phyloP scores from a whole-genome alignment of 2,113 vertebrate species.

The Podilymbus podiceps region DNA sequence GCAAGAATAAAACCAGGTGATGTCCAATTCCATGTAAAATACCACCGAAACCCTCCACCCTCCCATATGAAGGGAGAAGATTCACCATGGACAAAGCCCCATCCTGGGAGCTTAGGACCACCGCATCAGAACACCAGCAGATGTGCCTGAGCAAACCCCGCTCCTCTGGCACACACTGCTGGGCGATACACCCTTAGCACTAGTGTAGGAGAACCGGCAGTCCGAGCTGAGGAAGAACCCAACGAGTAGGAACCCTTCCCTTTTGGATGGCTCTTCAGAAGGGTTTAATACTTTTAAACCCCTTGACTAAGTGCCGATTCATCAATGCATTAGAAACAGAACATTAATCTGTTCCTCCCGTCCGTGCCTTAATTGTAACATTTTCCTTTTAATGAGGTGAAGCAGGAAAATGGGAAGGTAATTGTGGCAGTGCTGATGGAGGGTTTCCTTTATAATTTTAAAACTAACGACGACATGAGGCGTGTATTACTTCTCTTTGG shows the following conservation, averaged over 20 bases:
- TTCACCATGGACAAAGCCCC: not conserved
- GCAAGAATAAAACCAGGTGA: not conserved
- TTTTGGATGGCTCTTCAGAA: not conserved
- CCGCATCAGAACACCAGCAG: not conserved
- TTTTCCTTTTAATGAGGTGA: slow-evolving; percentile 55
- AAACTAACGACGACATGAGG: not conserved
- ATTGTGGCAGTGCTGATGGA: not conserved
- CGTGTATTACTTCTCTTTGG: not conserved
- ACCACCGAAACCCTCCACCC: not conserved
- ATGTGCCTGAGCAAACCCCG: fast-evolving
- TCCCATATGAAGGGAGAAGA: not conserved
- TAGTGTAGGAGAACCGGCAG: not conserved
- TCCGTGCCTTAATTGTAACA: slow-evolving; percentile 29
- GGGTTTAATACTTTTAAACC: not conserved
- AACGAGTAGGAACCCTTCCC: not conserved
- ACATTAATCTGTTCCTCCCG: slow-evolving; percentile 48
- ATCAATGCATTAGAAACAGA: slow-evolving; percentile 59
- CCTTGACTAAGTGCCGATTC: slow-evolving; percentile 24
- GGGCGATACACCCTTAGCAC: not conserved
- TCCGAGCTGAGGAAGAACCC: not conserved
- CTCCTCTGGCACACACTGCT: not conserved
- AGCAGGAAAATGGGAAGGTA: slow-evolving; percentile 50
- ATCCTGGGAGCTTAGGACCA: not conserved
- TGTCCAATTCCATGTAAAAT: not conserved
- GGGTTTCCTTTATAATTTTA: not conserved